Conservation (phyloP, 2,113 vertebrate species). For the Cromileptes altivelis region DNA sequence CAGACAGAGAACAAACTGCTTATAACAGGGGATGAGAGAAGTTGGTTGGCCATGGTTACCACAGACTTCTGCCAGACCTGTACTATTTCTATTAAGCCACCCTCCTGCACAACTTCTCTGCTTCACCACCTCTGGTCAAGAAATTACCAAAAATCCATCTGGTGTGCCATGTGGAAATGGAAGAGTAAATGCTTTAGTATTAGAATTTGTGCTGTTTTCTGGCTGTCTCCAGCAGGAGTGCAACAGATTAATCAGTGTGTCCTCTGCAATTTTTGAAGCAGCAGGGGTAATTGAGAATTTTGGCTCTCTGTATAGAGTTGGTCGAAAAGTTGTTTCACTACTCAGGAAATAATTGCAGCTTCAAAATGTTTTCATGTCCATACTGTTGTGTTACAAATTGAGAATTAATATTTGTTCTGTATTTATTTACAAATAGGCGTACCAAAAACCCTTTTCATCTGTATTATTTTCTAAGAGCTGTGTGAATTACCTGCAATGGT, state of each 20-base stretch:
- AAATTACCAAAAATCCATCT: constrained; percentile 49
- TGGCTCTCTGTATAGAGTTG: constrained; percentile 33
- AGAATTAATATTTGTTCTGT: constrained; percentile 3
- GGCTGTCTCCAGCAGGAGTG: constrained; percentile 47
- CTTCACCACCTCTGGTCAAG: constrained; percentile 45
- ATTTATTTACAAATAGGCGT: background rate
- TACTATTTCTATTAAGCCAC: constrained; percentile 5
- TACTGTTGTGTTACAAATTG: constrained; percentile 9
- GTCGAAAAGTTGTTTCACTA: constrained; percentile 46
- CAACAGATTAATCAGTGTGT: constrained; percentile 64
- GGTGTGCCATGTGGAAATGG: constrained; percentile 36
- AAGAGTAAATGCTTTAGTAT: constrained; percentile 40
- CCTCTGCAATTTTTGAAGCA: constrained; percentile 62
- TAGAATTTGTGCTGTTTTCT: constrained; percentile 41
- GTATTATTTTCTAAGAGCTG: background rate
- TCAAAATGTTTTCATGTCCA: background rate
- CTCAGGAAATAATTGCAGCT: constrained; percentile 30
- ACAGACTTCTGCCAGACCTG: background rate
- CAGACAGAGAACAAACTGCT: constrained; percentile 34
- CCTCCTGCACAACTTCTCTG: constrained; percentile 8
- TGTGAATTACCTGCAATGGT: background rate
- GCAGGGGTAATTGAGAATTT: constrained; percentile 54
- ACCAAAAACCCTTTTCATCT: background rate
- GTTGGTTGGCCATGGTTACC: constrained; percentile 1
- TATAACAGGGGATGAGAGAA: constrained; percentile 40